Base-by-base conservation (phyloP, 2,113 vertebrate genomes). In the Oreochromis niloticus region DNA sequence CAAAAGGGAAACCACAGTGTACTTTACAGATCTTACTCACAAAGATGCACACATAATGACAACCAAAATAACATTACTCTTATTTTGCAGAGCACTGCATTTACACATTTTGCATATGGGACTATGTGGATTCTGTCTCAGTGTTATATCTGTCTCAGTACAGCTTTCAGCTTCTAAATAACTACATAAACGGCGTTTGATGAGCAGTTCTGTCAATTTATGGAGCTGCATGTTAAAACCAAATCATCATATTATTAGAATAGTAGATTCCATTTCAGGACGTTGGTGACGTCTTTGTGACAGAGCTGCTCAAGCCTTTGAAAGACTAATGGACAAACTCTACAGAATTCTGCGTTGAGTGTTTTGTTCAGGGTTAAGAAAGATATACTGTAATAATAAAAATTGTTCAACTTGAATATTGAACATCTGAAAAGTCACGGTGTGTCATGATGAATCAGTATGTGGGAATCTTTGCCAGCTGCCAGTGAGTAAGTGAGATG, bases 251-350 rank as follows among this genome's bases (percentile, higher is more conserved):
- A 83, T 14, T 59, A 43, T 48, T 9, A 19, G 4, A 57, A 22
- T 9, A 9, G 17, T 2, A 56, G 17, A 52, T 12, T 34, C 13
- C 10, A 16, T 22, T 17, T 57, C 36, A 84, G 88, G 50, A 87
- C 46, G 5, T 24, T 19, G 54, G 55, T 75, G 27, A 85, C 83
- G 52, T 84, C 46, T 36, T 80, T 9, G 3, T 48, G 50, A 14
- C 7, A 4, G 85, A 75, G 55, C 84, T 92, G 12, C 92, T 84
- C 46, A 2, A 78, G 88, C 85, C 89, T 4, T 88, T 92, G 81
- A 92, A 89, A 52, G 14, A 17, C 55, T 27, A 9, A 4, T 36
- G 14, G 11, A 34, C 73, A 78, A 24, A 52, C 46, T 50, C 71
- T 6, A 50, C 27, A 78, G 27, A 32, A 78, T 50, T 32, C 46